phyloP scores from a whole-genome alignment of 2,113 vertebrate genomes.

The Arenaria interpres region DNA sequence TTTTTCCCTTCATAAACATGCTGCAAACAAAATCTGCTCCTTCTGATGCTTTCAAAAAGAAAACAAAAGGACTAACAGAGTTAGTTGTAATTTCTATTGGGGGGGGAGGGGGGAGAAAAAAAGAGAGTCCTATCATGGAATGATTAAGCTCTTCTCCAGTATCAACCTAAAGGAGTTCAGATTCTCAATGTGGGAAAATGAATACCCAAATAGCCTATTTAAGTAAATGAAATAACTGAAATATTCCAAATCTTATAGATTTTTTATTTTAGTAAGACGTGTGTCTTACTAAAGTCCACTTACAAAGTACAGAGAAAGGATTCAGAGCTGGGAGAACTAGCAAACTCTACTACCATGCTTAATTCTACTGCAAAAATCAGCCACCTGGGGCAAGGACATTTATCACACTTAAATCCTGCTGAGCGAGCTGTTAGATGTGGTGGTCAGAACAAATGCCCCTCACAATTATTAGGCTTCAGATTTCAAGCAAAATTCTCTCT shows the following conservation, averaged over 20 bases:
- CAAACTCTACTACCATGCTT: neutral
- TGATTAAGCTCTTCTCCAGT: neutral
- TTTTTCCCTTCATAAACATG: neutral
- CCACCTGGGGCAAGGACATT: conserved; percentile 51
- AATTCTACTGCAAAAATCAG: conserved; percentile 59
- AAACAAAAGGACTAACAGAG: neutral
- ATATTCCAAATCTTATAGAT: neutral
- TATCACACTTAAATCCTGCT: conserved; percentile 20
- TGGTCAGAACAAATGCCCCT: conserved; percentile 35
- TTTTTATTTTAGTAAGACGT: neutral
- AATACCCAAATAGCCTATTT: neutral
- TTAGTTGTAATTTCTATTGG: neutral
- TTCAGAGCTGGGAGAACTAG: neutral
- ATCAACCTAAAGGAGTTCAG: neutral
- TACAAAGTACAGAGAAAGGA: neutral
- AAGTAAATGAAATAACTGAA: neutral
- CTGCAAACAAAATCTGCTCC: neutral
- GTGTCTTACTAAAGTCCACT: neutral
- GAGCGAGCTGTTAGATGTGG: neutral
- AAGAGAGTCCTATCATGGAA: neutral
- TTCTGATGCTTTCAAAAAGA: neutral
- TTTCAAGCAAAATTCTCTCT: conserved; percentile 39
- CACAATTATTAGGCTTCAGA: neutral
- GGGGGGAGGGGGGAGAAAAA: neutral
- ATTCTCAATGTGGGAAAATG: neutral